A percentile compares a stretch with the other conserved stretches of the same genome.
phyloP scores from a whole-genome alignment of 2,888 invertebrate species.

The Mythimna lalbum region DNA sequence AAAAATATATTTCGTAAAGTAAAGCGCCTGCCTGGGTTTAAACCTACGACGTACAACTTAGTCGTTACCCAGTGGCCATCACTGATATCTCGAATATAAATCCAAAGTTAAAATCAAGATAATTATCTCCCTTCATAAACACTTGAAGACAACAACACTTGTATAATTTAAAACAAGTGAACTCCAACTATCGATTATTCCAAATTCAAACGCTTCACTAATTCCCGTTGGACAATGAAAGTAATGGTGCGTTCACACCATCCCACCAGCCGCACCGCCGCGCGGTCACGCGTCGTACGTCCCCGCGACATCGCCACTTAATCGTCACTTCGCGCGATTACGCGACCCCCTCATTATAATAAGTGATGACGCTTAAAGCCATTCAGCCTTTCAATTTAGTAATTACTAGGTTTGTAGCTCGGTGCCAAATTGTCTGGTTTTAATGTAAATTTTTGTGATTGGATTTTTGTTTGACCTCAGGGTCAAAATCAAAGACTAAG shows the following conservation, averaged over 20 bases:
- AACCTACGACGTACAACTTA: no score
- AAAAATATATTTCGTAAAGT: no score
- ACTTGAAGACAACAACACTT: background rate
- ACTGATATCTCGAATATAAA: no score
- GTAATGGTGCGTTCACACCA: slow-evolving; percentile 84
- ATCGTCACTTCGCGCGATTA: slow-evolving; percentile 81
- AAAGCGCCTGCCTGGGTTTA: no score
- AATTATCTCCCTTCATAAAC: no score
- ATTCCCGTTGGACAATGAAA: slow-evolving; percentile 81
- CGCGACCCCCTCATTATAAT: slow-evolving; percentile 86
- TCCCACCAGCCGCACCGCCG: slow-evolving; percentile 68
- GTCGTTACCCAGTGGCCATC: no score
- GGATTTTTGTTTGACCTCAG: slow-evolving; percentile 26
- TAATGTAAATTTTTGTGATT: slow-evolving; percentile 72
- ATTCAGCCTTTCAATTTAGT: slow-evolving; percentile 89
- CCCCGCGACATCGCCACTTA: slow-evolving; percentile 85
- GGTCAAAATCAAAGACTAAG: background rate
- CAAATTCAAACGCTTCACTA: slow-evolving; percentile 78
- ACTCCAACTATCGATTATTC: slow-evolving; percentile 62
- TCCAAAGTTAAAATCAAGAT: background rate
- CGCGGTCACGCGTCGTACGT: slow-evolving; percentile 73
- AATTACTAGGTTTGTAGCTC: slow-evolving; percentile 84
- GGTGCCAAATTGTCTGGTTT: slow-evolving; percentile 64
- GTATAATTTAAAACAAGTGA: slow-evolving; percentile 29
- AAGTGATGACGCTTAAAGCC: slow-evolving; percentile 89